Evolutionary conservation across 2,888 invertebrate species (phyloP), one percentile per base, ranked within the genome.

Genomic region (Thecophora atra): DNA sequence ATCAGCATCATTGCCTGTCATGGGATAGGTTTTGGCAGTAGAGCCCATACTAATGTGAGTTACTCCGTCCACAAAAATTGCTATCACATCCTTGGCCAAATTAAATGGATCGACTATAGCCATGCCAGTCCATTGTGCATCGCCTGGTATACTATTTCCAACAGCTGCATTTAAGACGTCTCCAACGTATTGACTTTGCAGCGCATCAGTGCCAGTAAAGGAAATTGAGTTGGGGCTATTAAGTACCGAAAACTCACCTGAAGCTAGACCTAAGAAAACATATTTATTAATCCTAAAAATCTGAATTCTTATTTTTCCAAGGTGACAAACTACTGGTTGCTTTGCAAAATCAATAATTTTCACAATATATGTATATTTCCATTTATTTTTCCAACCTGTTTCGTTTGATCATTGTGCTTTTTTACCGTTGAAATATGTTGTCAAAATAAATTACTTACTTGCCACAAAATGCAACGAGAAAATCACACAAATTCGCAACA

Each of bases 91-190:
- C 83, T 93, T 91, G n/a, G 94, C 91, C 64, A 92, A 88, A 73
- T 89, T 87, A 79, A 95, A 94, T 1, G 94, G 94, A 86, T 93
- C 89, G 6, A 84, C 86, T 54, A 94, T 89, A 71, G 87, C 88
- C 76, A 95, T 83, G 17, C 93, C 93, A 77, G 88, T 87, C 93
- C 94, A 94, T 77, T 90, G 88, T 17, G 90, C 89, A 79, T 89
- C 89, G 89, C 91, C 90, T 83, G 91, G 90, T n/a, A 91, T 90
- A 15, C 93, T 91, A 76, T 91, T 90, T 64, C 94, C 94, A 75
- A 93, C 87, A 67, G 90, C 87, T 72, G 92, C 91, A n/a, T 91
- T 90, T 76, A 91, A 90, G 7, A 94, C 89, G 84, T 94, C 94
- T 2, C 93, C 84, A 4, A 90, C 85, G 79, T 90, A 91, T 80